Evolutionary conservation across 1,140 invertebrate genomes (phyloP).

Genomic region (Triops longicaudatus): DNA sequence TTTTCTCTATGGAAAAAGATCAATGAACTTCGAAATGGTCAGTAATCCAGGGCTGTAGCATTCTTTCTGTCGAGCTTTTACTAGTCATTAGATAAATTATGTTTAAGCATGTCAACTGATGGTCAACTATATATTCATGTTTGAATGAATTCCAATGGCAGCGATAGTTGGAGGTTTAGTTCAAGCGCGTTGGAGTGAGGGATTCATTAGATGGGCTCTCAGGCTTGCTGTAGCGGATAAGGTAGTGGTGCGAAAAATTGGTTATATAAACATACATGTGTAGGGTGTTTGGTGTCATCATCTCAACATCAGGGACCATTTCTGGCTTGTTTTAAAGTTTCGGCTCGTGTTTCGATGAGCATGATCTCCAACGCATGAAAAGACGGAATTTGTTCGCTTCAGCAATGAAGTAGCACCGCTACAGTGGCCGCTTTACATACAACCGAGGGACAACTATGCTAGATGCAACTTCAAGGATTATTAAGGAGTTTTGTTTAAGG

Average conservation of each 20-base stretch:
- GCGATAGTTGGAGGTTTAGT: neutral
- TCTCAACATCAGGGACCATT: neutral
- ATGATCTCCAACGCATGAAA: conserved; percentile 7
- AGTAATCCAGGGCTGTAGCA: too few relatives aligned
- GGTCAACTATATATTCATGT: neutral
- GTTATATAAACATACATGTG: neutral
- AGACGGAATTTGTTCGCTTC: conserved; percentile 2
- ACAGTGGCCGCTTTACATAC: neutral
- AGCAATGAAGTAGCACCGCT: conserved; percentile 1
- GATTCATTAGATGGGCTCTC: neutral
- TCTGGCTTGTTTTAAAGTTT: neutral
- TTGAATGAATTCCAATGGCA: neutral
- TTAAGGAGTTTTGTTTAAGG: neutral
- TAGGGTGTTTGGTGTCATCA: neutral
- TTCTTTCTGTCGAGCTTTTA: too few relatives aligned
- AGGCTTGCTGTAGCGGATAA: neutral
- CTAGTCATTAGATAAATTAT: too few relatives aligned
- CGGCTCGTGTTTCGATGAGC: neutral
- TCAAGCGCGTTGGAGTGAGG: neutral
- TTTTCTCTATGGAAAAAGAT: too few relatives aligned
- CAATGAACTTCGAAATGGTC: too few relatives aligned
- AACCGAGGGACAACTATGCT: neutral
- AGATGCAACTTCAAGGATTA: neutral
- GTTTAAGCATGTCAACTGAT: neutral
- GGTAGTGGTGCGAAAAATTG: neutral